Evolutionary conservation across 2,888 invertebrate species (phyloP).

Genomic region (Cyaniris semiargus): DNA sequence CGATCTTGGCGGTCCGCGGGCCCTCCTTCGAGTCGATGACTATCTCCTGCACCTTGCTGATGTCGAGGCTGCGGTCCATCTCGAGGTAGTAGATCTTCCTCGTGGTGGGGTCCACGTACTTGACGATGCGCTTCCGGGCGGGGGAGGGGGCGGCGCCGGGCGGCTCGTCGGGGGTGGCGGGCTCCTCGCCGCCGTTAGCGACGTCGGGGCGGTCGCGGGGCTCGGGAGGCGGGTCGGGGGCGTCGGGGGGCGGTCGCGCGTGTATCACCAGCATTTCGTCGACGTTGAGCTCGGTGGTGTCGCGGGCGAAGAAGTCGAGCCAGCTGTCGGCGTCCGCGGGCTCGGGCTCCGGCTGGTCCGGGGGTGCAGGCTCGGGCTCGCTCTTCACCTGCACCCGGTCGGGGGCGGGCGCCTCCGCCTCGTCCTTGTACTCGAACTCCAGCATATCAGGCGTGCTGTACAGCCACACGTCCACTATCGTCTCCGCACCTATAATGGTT

Average conservation of each 20-base stretch:
- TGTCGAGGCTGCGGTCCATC: slow-evolving; percentile 65
- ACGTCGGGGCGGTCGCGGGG: not conserved
- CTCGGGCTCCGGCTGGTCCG: slow-evolving; percentile 32
- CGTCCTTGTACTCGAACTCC: slow-evolving; percentile 59
- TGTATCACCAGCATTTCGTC: slow-evolving; percentile 72
- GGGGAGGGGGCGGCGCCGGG: slow-evolving; percentile 46
- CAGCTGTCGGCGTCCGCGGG: slow-evolving; percentile 52
- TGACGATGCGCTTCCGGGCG: slow-evolving; percentile 65
- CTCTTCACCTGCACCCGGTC: not conserved
- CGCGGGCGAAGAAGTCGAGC: slow-evolving; percentile 69
- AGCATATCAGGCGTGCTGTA: slow-evolving; percentile 75
- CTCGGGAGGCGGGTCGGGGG: slow-evolving; percentile 14
- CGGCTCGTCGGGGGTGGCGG: slow-evolving; percentile 42
- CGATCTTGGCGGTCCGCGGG: slow-evolving; percentile 60
- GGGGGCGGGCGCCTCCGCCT: not conserved
- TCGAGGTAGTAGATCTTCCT: slow-evolving; percentile 72
- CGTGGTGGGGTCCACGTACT: slow-evolving; percentile 69
- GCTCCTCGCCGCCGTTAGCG: not conserved
- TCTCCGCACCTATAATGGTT: slow-evolving; percentile 85
- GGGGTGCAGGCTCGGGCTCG: slow-evolving; percentile 29
- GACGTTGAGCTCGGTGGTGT: slow-evolving; percentile 61
- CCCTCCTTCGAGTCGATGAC: slow-evolving; percentile 59
- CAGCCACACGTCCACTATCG: slow-evolving; percentile 86
- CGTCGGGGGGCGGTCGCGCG: slow-evolving; percentile 47
- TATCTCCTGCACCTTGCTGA: slow-evolving; percentile 69